Evolutionary conservation across 2,797 vertebrate species (phyloP), one percentile per base, ranked within the genome.

Genomic region (Australoheros facetus): DNA sequence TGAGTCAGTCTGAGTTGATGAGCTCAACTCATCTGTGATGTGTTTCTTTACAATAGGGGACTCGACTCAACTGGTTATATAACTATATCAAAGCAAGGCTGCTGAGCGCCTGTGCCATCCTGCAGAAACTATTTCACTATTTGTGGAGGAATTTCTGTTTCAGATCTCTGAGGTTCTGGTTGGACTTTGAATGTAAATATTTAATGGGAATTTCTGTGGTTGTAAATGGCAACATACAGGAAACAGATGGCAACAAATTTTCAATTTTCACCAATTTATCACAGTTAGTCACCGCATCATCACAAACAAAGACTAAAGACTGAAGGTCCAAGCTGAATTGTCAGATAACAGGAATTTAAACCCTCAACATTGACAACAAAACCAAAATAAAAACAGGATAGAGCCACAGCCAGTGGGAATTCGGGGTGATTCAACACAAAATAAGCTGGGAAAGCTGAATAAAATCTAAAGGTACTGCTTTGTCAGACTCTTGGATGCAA

Each of bases 181-280:
- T 16, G 13, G 42, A 13, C 5, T 64, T 39, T 64, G 0, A 45
- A 48, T 28, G 0, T 0, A 64, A 64, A 39, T 28, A 45, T 21
- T 11, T 45, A 21, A 64, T 16, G 3, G 21, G 19, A 64, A 64
- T 64, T 45, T 64, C 21, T 11, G 45, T 39, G 0, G 10, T 45
- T 64, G 37, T 17, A 0, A 10, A 39, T 7, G 11, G 11, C 37
- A 12, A 4, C 10, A 2, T 10, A 39, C 3, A 12, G 6, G 37
- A 10, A 39, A 39, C 37, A 39, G 39, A 26, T 26, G 60, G 60
- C 42, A 64, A 45, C 21, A 64, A 45, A 45, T 45, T 17, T 45
- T 14, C 16, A 37, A 42, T 0, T 64, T 64, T 45, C 23, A 26
- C 37, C 1, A 2, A 26, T 45, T 64, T 45, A 39, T 45, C 37